Evolutionary conservation across 2,888 invertebrate species (phyloP).

Genomic region (Azorinus chamasolen): DNA sequence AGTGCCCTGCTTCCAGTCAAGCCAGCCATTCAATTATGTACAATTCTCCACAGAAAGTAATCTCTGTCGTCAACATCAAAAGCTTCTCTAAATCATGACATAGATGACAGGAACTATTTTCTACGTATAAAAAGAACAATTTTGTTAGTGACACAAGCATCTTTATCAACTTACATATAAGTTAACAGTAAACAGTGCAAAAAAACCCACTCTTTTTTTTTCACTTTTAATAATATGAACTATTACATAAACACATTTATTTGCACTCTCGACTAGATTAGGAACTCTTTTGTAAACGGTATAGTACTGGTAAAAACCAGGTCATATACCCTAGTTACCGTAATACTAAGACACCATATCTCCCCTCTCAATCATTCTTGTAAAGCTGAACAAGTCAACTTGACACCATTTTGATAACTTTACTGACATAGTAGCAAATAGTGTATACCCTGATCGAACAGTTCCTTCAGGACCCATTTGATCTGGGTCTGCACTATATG

Average conservation of each 20-base stretch:
- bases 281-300: too few species aligned
- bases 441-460: too few species aligned
- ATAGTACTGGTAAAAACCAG: too few species aligned
- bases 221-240: too few species aligned
- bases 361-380: too few species aligned
- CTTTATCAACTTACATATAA: slow-evolving; percentile 6
- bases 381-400: too few species aligned
- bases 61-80: background rate
- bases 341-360: too few species aligned
- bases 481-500: too few species aligned
- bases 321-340: too few species aligned
- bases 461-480: too few species aligned
- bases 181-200: slow-evolving; percentile 16
- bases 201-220: background rate
- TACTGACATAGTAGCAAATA: too few species aligned
- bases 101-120: background rate
- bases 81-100: background rate
- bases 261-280: background rate
- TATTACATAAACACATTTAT: background rate
- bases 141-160: slow-evolving; percentile 6
- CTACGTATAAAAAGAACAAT: background rate
- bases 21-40: background rate
- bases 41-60: background rate
- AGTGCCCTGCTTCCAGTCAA: background rate
- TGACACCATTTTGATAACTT: too few species aligned